phyloP scores from a whole-genome alignment of 2,113 vertebrate genomes.

The Columbina picui region DNA sequence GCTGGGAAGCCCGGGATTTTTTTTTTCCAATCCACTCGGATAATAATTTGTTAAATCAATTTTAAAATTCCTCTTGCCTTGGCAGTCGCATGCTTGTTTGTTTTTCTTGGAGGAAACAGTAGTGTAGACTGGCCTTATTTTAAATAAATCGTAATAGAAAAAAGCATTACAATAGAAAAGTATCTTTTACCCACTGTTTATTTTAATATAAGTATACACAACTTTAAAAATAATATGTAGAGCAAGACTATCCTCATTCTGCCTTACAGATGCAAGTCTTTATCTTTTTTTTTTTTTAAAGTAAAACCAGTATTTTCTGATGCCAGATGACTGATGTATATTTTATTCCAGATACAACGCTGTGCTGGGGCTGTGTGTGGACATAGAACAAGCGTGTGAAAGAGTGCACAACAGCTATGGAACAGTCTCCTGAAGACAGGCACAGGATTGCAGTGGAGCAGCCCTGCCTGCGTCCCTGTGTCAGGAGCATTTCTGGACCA shows the following conservation, averaged over 20 bases:
- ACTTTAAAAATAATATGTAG: background rate
- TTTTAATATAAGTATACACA: background rate
- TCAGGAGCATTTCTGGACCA: background rate
- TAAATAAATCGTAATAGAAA: too few species aligned
- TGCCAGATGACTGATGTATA: background rate
- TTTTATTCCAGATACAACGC: background rate
- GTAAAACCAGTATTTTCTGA: background rate
- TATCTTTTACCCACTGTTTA: background rate
- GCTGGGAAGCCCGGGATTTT: background rate
- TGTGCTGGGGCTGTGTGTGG: background rate
- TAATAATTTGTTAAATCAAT: background rate
- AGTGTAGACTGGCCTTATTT: accelerated
- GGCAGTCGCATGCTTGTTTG: accelerated
- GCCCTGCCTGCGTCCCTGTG: background rate
- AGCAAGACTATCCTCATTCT: background rate
- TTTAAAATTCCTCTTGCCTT: background rate
- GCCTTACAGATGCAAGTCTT: background rate
- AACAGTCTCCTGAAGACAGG: background rate
- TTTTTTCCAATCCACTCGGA: background rate
- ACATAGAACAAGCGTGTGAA: background rate
- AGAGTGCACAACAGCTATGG: background rate
- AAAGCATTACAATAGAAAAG: background rate
- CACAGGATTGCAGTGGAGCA: background rate
- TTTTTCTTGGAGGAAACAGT: background rate
- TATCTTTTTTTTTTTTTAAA: background rate